Evolutionary conservation across 2,797 vertebrate genomes (phyloP).

Genomic region (Dallia pectoralis): DNA sequence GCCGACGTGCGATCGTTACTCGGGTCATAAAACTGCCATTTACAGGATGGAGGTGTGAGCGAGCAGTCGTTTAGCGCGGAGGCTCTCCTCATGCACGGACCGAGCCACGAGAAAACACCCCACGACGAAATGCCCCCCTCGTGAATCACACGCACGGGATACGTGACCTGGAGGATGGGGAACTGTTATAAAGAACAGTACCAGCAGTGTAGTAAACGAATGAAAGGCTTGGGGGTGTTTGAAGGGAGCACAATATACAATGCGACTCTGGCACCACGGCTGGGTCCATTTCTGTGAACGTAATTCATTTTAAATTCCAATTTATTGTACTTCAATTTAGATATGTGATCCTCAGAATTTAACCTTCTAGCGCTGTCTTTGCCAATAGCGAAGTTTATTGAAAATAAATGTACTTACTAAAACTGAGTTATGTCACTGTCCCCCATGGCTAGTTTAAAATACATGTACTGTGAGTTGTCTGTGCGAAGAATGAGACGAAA

Average conservation of each 20-base stretch:
- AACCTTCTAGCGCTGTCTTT: too few species aligned
- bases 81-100: conserved; percentile 32
- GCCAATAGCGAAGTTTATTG: too few species aligned
- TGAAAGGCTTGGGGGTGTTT: conserved; percentile 11
- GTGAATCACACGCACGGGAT: conserved; percentile 52
- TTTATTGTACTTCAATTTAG: too few species aligned
- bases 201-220: conserved; percentile 37
- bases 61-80: conserved; percentile 70
- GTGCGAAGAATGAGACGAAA: too few species aligned
- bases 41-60: conserved; percentile 67
- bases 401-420: too few species aligned
- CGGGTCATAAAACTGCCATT: conserved; percentile 78
- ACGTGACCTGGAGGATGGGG: conserved; percentile 49
- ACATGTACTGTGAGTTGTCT: too few species aligned
- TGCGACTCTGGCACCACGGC: not conserved
- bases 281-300: too few species aligned
- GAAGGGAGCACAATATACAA: conserved; percentile 23
- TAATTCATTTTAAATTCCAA: too few species aligned
- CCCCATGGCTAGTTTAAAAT: too few species aligned
- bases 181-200: conserved; percentile 32
- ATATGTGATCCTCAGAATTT: too few species aligned
- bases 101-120: conserved; percentile 54
- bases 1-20: conserved; percentile 74
- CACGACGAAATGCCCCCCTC: conserved; percentile 34
- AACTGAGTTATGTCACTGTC: too few species aligned